Base-by-base conservation (phyloP, 64 coral and sea anemone genomes). In the Stichodactyla mertensii region DNA sequence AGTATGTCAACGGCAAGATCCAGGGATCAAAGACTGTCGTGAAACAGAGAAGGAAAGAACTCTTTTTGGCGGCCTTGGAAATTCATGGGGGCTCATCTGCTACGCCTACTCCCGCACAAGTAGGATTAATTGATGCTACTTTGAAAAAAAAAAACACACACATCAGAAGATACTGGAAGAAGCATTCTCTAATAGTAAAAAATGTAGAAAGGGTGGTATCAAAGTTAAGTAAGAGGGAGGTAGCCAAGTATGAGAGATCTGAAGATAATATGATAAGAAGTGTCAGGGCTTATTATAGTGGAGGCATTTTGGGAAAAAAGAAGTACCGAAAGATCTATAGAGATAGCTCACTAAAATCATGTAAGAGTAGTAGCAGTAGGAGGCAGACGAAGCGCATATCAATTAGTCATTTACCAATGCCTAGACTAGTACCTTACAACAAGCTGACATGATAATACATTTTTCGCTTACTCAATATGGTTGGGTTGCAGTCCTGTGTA, bases 291-390 rank as follows among this genome's bases (percentile, higher is more conserved):
- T 81, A 88, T 64, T 93, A 85, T 88, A 88, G 69, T 86, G 87
- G 55, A n/a, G 91, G 87, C 31, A 87, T 93, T 26, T 81, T 86
- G 87, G 91, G 91, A 45, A 93, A 89, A 54, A 23, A 81, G 66
- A 93, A 93, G 77, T 89, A 89, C 56, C 57, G 83, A 24, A 77
- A 84, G 59, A 80, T 57, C 9, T 88, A 88, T 27, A 80, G 70
- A 54, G 67, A 71, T 71, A n/a, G 16, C 7, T 10, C 18, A 16
- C 19, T n/a, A 16, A 71, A 9, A 1, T 7, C 67, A 14, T 0
- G 19, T 9, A 71, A 26, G 19, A 18, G 67, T 71, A 71, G 67
- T 71, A 13, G 7, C 13, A 57, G 67, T 71, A 26, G 16, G 55
- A 57, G 55, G 55, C 55, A 57, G 55, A 57, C 55, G 13, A 57